Base-by-base conservation (phyloP, 64 coral and sea anemone species). In the Catalaphyllia jardinei region DNA sequence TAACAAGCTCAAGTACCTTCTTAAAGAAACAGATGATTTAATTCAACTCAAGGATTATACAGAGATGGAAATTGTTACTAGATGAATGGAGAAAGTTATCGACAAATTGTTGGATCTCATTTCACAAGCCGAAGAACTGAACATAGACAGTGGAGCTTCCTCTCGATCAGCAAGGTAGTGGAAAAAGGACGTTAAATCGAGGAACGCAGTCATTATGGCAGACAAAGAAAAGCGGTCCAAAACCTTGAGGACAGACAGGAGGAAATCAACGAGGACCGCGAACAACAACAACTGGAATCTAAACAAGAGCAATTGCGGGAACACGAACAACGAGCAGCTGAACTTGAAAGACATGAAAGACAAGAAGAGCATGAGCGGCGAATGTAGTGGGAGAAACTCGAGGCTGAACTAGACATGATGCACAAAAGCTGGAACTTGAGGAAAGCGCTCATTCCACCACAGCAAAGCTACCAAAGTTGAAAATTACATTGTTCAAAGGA, bases 1-100 rank as follows among this genome's bases (percentile, higher is more conserved):
- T 24, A 65, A 79, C 9, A 35, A 35, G 33, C 3, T 35, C 33
- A 35, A 35, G 33, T 35, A 35, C 33, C 3, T 87, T 87, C 50
- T 91, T n/a, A 83, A 95, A n/a, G 72, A 91, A 87, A 87, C 84
- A 18, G 83, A 95, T 20, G 75, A 95, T 12, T 35, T 91, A 24
- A 91, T 95, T 33, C 35, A 91, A 20, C 28, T 54, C 2, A 74
- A 64, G 46, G 93, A 95, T 46, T 76, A 75, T 7, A 83, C 78
- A 57, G 83, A 91, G 59, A 95, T 91, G 35, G 62, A 87, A 91
- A 77, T 86, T 18, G 78, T 65, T 35, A 86, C 62, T 29, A 80
- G 77, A 64, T 76, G 89, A 60, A 55, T 75, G 30, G 73, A 55
- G 49, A 86, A 80, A 80, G 88, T 95, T 35, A 62, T 74, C 30